Conservation (phyloP, 2,113 vertebrate species). For the Callorhinus ursinus region DNA sequence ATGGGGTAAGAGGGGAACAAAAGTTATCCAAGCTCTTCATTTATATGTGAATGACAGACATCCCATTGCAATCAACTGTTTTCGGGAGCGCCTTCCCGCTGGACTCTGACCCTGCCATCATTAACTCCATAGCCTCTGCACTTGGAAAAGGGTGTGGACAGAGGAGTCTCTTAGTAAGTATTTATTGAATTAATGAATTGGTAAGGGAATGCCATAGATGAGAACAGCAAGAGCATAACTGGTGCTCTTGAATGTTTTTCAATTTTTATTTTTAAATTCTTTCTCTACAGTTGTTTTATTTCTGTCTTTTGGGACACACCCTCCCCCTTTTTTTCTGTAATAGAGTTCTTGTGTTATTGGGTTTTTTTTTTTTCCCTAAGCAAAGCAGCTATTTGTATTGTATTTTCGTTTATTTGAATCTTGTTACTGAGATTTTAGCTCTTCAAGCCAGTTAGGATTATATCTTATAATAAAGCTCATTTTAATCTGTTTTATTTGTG, state of each 20-base stretch:
- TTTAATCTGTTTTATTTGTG: constrained; percentile 69
- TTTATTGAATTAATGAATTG: constrained; percentile 17
- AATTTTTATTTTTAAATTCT: background rate
- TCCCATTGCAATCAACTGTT: background rate
- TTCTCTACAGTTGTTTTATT: background rate
- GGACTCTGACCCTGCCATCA: background rate
- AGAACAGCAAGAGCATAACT: background rate
- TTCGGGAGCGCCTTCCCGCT: background rate
- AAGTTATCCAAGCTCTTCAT: background rate
- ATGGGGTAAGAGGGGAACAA: background rate
- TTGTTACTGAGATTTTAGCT: constrained; percentile 45
- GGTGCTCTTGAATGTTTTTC: background rate
- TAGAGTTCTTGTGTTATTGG: background rate
- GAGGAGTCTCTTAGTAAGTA: background rate
- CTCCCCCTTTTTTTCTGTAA: background rate
- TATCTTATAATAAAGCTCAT: constrained; percentile 49
- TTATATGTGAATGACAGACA: background rate
- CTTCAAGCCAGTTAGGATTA: constrained; percentile 47
- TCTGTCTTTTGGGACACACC: constrained; percentile 15
- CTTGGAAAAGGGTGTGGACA: background rate
- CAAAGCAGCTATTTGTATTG: constrained; percentile 1
- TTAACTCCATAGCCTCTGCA: background rate
- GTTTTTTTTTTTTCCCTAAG: background rate
- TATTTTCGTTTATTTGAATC: constrained; percentile 57
- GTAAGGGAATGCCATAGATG: background rate